Conservation (phyloP, 2,888 invertebrate species). For the Slavum lentiscoides region DNA sequence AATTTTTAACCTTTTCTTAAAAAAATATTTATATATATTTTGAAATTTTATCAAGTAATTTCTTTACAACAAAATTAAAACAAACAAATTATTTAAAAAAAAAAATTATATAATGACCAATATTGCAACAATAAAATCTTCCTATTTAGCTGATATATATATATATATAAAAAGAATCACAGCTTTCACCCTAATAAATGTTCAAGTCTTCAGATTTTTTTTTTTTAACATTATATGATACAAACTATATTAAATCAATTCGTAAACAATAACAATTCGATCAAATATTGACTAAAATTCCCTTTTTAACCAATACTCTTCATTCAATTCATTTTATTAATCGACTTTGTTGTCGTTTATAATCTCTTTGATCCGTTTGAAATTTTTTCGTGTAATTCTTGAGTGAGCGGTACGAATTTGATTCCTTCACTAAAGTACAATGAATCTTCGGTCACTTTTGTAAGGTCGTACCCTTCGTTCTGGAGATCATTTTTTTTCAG, state of each 20-base stretch:
- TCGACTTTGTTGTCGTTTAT: constrained; percentile 59
- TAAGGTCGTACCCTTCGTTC: constrained; percentile 82
- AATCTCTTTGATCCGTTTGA: constrained; percentile 66
- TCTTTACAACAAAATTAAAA: constrained; percentile 5
- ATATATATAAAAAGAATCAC: constrained; percentile 36
- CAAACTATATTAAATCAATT: background rate
- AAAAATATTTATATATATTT: background rate
- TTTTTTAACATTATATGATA: constrained; percentile 4
- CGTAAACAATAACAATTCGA: constrained; percentile 16
- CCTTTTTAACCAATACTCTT: background rate
- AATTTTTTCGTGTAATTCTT: constrained; percentile 57
- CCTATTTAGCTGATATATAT: background rate
- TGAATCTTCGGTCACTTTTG: constrained; percentile 59
- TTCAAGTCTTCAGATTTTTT: constrained; percentile 17
- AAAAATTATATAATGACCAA: background rate
- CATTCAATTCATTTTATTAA: background rate
- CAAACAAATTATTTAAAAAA: constrained; percentile 13
- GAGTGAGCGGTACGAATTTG: constrained; percentile 60
- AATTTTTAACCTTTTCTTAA: no score
- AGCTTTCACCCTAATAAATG: constrained; percentile 26
- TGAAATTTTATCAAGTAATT: background rate
- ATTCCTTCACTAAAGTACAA: constrained; percentile 62
- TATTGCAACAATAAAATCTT: constrained; percentile 16
- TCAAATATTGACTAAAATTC: background rate
- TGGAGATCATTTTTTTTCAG: constrained; percentile 91